A percentile compares a stretch with the other conserved stretches of the same genome.
These are phyloP conservation scores for Diadumene lineata DNA, from an alignment of 92 coral and sea anemone species.

Conservation along the genomic window DNA sequence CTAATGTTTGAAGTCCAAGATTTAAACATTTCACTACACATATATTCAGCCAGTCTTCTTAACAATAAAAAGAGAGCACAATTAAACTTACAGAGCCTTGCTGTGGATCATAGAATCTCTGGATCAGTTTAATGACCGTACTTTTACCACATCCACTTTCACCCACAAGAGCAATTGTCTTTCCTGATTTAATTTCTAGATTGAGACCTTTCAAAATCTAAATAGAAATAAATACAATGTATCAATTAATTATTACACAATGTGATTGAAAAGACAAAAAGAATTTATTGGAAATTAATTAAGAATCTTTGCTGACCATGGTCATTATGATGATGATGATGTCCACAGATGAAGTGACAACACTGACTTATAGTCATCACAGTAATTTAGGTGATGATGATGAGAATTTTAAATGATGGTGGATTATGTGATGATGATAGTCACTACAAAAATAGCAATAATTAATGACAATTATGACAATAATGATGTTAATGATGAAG, in stretches of 20 bases:
- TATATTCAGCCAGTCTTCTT: too few species aligned
- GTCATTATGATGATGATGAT: background rate
- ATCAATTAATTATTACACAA: too few species aligned
- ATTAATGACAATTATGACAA: background rate
- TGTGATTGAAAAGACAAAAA: background rate
- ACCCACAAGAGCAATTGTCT: conserved; percentile 88
- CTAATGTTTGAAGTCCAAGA: too few species aligned
- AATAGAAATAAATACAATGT: background rate
- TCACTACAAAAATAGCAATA: background rate
- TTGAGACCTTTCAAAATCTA: conserved; percentile 71
- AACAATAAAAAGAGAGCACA: too few species aligned
- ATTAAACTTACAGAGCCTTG: conserved; percentile 63
- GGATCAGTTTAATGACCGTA: conserved; percentile 80
- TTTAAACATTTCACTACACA: too few species aligned
- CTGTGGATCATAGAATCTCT: conserved; percentile 78
- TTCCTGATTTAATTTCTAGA: conserved; percentile 59
- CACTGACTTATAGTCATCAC: background rate
- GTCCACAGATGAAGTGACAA: too few species aligned
- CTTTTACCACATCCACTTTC: conserved; percentile 98
- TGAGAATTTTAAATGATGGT: background rate
- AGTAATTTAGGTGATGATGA: background rate
- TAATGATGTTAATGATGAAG: background rate
- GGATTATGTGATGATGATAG: background rate
- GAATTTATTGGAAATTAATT: background rate
- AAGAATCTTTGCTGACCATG: background rate